Evolutionary conservation across 2,797 vertebrate genomes (phyloP).

Genomic region (Spinus olivaceus): DNA sequence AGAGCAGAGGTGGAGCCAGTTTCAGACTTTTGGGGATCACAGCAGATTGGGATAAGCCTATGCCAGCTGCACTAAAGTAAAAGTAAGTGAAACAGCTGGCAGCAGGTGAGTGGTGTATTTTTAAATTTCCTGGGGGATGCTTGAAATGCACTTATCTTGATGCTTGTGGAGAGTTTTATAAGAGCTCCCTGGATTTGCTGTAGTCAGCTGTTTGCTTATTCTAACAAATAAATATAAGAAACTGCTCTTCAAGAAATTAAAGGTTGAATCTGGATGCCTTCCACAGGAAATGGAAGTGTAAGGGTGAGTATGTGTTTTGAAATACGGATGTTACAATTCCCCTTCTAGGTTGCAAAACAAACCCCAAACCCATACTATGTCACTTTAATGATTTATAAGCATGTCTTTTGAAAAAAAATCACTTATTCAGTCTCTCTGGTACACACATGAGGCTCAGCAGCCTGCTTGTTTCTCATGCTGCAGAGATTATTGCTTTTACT

Average conservation of each 20-base stretch:
- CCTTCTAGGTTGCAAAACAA: conserved; percentile 55
- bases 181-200: background rate
- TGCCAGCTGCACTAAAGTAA: background rate
- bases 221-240: background rate
- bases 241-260: conserved; percentile 34
- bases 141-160: conserved; percentile 30
- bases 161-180: background rate
- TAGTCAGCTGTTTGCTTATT: conserved; percentile 14
- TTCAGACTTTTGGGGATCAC: background rate
- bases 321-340: conserved; percentile 48
- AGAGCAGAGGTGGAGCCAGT: background rate
- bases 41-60: background rate
- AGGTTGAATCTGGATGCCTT: conserved; percentile 25
- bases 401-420: background rate
- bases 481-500: background rate
- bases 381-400: conserved; percentile 52
- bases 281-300: conserved; percentile 35
- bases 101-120: background rate
- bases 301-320: conserved; percentile 25
- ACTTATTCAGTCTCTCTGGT: background rate
- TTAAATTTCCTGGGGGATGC: background rate
- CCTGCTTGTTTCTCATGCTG: background rate
- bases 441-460: background rate
- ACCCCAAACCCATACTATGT: background rate
- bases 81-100: background rate